Evolutionary conservation across 35 echinoderm and acorn worm genomes (phyloP).

Genomic region (Apostichopus japonicus): DNA sequence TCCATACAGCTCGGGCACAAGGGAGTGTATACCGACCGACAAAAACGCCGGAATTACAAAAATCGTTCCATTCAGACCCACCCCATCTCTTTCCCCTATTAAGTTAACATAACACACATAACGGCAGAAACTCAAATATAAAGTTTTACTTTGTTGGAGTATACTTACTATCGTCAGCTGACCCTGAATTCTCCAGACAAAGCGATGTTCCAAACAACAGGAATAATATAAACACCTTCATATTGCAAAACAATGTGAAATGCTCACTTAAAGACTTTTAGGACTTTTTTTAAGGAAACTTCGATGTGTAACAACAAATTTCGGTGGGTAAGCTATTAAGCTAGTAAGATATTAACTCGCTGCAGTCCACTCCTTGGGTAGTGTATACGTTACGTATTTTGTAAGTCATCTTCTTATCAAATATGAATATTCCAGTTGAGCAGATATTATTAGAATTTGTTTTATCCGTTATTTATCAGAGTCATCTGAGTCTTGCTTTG

Average conservation of each 20-base stretch:
- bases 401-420: neutral
- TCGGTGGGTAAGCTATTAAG: too few relatives aligned
- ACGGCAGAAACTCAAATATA: too few relatives aligned
- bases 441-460: neutral
- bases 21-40: too few relatives aligned
- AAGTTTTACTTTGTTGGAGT: too few relatives aligned
- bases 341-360: neutral
- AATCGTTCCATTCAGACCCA: neutral
- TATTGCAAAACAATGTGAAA: neutral
- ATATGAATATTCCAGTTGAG: neutral
- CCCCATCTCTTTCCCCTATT: neutral
- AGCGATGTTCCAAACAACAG: neutral
- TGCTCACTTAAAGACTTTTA: neutral
- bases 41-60: neutral
- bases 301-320: too few relatives aligned
- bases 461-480: neutral
- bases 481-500: neutral
- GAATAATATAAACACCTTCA: neutral
- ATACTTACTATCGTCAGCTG: neutral
- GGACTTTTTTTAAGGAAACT: neutral
- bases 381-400: neutral
- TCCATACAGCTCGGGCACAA: too few relatives aligned
- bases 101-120: neutral
- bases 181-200: neutral
- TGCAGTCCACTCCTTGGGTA: neutral